Evolutionary conservation across 2,888 invertebrate species (phyloP).

Genomic region (Pyrochroa serraticornis): DNA sequence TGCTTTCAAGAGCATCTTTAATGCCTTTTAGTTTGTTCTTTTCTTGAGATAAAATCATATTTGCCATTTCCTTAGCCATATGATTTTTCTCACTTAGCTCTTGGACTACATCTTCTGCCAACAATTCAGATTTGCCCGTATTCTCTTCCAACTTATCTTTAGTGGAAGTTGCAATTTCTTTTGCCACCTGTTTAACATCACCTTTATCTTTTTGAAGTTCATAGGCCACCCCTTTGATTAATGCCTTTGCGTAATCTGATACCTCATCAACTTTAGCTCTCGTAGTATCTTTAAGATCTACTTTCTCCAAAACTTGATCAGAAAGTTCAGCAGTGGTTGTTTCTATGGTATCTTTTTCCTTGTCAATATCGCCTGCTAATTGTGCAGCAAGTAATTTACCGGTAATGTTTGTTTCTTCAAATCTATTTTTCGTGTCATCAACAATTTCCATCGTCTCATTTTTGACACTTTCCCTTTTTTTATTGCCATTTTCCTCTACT

Average conservation of each 20-base stretch:
- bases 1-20: constrained; percentile 6
- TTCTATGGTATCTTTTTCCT: not conserved
- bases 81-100: no score
- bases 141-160: constrained; percentile 10
- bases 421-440: not conserved
- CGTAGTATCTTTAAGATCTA: not conserved
- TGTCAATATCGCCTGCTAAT: not conserved
- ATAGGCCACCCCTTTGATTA: not conserved
- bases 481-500: constrained; percentile 34
- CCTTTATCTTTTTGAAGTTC: constrained; percentile 2
- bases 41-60: no score
- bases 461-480: not conserved
- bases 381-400: not conserved
- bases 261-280: not conserved
- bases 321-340: not conserved
- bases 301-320: not conserved
- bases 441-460: not conserved
- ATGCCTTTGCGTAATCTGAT: not conserved
- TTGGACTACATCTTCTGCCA: not conserved
- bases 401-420: not conserved
- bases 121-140: not conserved
- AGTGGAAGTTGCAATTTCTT: constrained; percentile 1
- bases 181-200: not conserved
- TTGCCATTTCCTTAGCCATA: no score
- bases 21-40: not conserved